Base-by-base conservation (phyloP, 2,888 invertebrate genomes). In the Leptinotarsa juncta region DNA sequence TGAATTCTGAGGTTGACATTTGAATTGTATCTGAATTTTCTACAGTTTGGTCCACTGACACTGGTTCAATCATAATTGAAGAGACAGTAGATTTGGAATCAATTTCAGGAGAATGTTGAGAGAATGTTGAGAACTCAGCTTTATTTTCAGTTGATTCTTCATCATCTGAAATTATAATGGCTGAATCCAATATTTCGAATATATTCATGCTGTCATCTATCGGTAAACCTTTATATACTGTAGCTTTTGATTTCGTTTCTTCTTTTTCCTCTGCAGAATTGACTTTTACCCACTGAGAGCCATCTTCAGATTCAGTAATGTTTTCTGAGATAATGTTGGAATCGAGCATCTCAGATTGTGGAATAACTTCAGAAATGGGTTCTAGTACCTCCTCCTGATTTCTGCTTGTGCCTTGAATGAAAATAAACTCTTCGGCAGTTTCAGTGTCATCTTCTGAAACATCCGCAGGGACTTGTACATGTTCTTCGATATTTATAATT, bases 371-470 rank as follows among this genome's bases (percentile, higher is more conserved):
- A 23, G 53, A 42, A 23, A 67, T 53, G n/a, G 62, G 26, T 51
- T 69, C 69, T 23, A 69, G 57, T 18, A 57, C 57, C 49, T 49
- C 57, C 48, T 69, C 69, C 14, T 57, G 55, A 15, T 42, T 69
- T 23, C 48, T 57, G 32, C 48, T 75, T 14, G 75, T 74, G 70
- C 73, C 77, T 42, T 83, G 77, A 26, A 84, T 78, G 70, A 84
- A 83, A 26, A 84, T 80, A 78, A 84, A 83, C 75, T 84, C 84
- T 65, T 84, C 83, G 20, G 81, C 79, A 26, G 74, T 72, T 76
- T 83, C 82, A 10, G 80, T 78, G 69, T 79, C 79, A 20, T 82
- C 83, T 32, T 80, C 77, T 7, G 77, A 68, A 65, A 76, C 67
- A 32, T 80, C 67, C 18, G 32, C 42, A 3, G 77, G 66, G 12